Evolutionary conservation across 2,888 invertebrate species (phyloP).

Genomic region (Beris morrisii): DNA sequence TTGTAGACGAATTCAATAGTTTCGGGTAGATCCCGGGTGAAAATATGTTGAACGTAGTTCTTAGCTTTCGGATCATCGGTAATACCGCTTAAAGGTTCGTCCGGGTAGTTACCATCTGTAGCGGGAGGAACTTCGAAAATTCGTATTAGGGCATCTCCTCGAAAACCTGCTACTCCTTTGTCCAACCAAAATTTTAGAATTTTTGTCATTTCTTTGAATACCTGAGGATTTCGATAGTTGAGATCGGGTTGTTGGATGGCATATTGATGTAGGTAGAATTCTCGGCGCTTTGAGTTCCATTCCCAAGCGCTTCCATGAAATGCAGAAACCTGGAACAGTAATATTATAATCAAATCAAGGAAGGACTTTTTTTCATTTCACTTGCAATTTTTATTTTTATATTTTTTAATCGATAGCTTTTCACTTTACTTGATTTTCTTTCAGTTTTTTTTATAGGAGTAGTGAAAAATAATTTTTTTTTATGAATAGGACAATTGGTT

Average conservation of each 20-base stretch:
- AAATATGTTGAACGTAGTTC: constrained; percentile 60
- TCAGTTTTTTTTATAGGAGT: too few species aligned
- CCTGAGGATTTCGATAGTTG: constrained; percentile 61
- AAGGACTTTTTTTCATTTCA: too few species aligned
- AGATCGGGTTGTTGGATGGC: constrained; percentile 65
- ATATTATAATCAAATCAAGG: constrained; percentile 42
- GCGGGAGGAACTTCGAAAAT: constrained; percentile 53
- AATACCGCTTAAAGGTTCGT: constrained; percentile 58
- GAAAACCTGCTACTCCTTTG: constrained; percentile 64
- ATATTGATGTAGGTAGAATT: constrained; percentile 69
- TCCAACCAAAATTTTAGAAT: constrained; percentile 69
- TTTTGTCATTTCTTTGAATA: constrained; percentile 59
- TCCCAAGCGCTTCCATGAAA: constrained; percentile 67
- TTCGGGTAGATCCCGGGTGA: constrained; percentile 64
- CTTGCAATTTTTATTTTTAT: too few species aligned
- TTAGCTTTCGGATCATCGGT: constrained; percentile 59
- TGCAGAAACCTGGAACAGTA: constrained; percentile 55
- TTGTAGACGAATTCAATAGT: constrained; percentile 62
- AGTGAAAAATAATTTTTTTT: too few species aligned
- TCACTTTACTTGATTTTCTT: too few species aligned
- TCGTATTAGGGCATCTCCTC: constrained; percentile 56
- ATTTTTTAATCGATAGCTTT: too few species aligned
- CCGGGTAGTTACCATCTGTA: constrained; percentile 39
- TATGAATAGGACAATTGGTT: too few species aligned
- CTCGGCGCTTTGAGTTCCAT: constrained; percentile 60